Evolutionary conservation across 2,113 vertebrate genomes (phyloP).

Genomic region (Pangasianodon gigas): DNA sequence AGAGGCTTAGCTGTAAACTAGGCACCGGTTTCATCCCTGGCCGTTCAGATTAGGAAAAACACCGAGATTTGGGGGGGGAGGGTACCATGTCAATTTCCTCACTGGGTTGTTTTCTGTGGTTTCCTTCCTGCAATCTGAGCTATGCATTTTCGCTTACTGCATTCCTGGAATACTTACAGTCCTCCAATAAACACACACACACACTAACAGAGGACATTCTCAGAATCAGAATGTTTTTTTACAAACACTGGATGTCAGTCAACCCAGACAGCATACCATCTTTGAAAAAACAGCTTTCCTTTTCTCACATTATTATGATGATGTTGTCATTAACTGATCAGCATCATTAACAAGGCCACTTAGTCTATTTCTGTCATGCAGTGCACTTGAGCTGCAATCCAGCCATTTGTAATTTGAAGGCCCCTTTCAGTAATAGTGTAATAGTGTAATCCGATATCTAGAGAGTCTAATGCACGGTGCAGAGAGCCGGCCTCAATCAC

Average conservation of each 20-base stretch:
- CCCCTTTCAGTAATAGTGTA: constrained; percentile 32
- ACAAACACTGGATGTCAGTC: not conserved
- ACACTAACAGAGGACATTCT: constrained; percentile 3
- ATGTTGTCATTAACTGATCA: constrained; percentile 5
- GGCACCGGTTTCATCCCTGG: not conserved
- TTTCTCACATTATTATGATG: not conserved
- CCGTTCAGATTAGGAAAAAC: constrained; percentile 22
- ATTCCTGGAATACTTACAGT: constrained; percentile 73
- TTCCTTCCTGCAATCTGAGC: constrained; percentile 58
- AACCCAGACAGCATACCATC: not conserved
- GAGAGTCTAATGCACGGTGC: constrained; percentile 26
- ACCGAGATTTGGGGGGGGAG: not conserved
- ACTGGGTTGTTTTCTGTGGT: constrained; percentile 48
- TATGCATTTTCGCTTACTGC: constrained; percentile 60
- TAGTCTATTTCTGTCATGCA: not conserved
- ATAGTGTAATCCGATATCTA: constrained; percentile 47
- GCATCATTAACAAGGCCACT: not conserved
- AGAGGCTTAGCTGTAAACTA: not conserved
- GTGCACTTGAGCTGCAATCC: not conserved
- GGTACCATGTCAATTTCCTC: constrained; percentile 43
- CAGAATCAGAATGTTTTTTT: not conserved
- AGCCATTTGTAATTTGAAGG: not conserved
- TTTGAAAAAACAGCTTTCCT: not conserved
- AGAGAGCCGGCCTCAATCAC: constrained; percentile 26
- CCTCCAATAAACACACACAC: not conserved